Evolutionary conservation across 2,888 invertebrate genomes (phyloP).

Genomic region (Cerastoderma edule): DNA sequence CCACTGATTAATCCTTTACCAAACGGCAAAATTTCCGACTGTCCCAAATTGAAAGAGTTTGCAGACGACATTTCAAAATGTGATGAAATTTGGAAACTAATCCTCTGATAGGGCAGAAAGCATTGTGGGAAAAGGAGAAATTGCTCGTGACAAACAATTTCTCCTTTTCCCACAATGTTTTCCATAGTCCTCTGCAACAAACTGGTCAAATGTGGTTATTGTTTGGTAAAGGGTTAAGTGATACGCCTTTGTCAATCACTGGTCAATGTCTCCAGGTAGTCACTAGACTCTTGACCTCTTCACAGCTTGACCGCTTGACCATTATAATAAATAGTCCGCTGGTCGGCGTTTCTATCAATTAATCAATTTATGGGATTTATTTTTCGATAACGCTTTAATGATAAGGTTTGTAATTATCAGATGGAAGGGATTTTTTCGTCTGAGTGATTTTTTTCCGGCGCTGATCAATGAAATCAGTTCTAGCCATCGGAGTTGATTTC

Average conservation of each 20-base stretch:
- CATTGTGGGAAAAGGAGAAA: too few species aligned
- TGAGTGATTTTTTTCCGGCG: conserved; percentile 13
- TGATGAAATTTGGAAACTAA: too few species aligned
- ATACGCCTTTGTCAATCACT: conserved; percentile 22
- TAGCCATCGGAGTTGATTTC: too few species aligned
- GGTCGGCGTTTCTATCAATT: neutral
- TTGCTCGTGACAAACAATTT: too few species aligned
- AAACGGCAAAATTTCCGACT: too few species aligned
- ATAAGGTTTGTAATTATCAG: conserved; percentile 4
- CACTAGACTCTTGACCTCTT: conserved; percentile 19
- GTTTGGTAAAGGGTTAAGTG: neutral
- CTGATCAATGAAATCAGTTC: too few species aligned
- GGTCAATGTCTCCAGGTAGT: conserved; percentile 12
- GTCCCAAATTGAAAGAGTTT: too few species aligned
- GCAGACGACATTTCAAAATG: too few species aligned
- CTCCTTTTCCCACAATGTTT: too few species aligned
- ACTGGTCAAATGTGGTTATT: too few species aligned
- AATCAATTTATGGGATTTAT: conserved; percentile 18
- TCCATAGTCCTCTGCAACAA: too few species aligned
- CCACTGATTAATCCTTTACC: conserved; percentile 5
- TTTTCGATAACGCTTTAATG: conserved; percentile 8
- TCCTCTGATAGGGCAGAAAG: too few species aligned
- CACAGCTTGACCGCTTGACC: conserved; percentile 24
- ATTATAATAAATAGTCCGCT: neutral
- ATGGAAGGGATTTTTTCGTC: neutral